phyloP scores from a whole-genome alignment of 2,888 invertebrate species.

The Netelia virgata region DNA sequence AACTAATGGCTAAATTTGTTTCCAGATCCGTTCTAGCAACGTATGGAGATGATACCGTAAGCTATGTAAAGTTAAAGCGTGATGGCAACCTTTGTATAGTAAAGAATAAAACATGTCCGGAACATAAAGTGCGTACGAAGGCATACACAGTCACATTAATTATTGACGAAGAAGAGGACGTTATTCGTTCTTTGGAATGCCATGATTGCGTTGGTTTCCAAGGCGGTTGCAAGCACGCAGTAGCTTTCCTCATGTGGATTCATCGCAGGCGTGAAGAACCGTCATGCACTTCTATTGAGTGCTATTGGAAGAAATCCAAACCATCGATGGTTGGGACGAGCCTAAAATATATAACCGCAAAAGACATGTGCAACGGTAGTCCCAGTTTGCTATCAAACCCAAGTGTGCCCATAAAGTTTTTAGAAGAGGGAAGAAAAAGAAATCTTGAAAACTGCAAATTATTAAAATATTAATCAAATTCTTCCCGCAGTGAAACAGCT shows the following conservation, averaged over 20 bases:
- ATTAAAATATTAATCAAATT: background rate
- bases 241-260: constrained; percentile 64
- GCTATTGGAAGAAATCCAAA: constrained; percentile 70
- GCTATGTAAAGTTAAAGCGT: background rate
- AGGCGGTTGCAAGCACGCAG: constrained; percentile 65
- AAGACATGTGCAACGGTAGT: constrained; percentile 18
- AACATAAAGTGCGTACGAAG: background rate
- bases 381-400: too few species aligned
- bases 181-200: background rate
- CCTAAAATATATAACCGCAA: constrained; percentile 63
- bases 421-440: too few species aligned
- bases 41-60: background rate
- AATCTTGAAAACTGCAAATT: background rate
- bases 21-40: background rate
- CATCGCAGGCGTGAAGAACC: constrained; percentile 66
- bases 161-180: background rate
- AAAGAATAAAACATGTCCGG: background rate
- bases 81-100: background rate
- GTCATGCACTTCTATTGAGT: constrained; percentile 60
- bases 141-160: background rate
- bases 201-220: constrained; percentile 3
- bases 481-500: background rate
- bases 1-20: background rate
- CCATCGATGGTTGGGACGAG: constrained; percentile 63
- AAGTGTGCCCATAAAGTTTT: too few species aligned